These are phyloP conservation scores for Orchesella cincta DNA, from an alignment of 1,140 invertebrate genomes.

Conservation along the genomic window DNA sequence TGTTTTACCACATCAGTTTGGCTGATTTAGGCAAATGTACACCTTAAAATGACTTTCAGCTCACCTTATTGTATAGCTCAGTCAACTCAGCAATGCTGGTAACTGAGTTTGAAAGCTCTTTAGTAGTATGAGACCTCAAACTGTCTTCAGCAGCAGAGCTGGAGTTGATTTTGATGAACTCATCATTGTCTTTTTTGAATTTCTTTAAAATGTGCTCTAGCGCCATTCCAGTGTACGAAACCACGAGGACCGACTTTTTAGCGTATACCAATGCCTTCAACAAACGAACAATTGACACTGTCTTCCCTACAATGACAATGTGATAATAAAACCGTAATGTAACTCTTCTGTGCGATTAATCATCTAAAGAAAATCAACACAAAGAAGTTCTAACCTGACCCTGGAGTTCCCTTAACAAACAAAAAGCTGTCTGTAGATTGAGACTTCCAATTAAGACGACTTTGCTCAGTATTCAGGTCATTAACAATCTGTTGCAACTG, in stretches of 20 bases:
- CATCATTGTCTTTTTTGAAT: constrained; percentile 64
- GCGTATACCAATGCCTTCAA: constrained; percentile 72
- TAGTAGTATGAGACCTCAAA: constrained; percentile 61
- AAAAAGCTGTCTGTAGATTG: constrained; percentile 76
- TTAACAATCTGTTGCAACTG: constrained; percentile 56
- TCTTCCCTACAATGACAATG: constrained; percentile 76
- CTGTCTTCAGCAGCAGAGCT: constrained; percentile 63
- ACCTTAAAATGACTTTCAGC: too few species aligned
- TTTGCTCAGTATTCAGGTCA: constrained; percentile 74
- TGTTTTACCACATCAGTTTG: too few species aligned
- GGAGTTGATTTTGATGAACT: constrained; percentile 74
- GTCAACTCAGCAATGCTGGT: constrained; percentile 28
- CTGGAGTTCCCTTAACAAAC: constrained; percentile 89
- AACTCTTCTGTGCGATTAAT: too few species aligned
- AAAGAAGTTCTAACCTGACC: constrained; percentile 71
- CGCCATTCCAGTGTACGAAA: constrained; percentile 89
- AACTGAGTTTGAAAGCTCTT: not conserved
- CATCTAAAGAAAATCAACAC: too few species aligned
- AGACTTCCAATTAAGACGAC: constrained; percentile 73
- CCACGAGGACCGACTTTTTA: constrained; percentile 79
- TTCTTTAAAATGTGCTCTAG: constrained; percentile 89
- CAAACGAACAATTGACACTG: constrained; percentile 80
- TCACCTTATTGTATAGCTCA: constrained; percentile 30
- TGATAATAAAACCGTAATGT: too few species aligned
- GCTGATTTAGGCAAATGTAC: too few species aligned